These are phyloP conservation scores for Drosophila differens DNA, from an alignment of 2,888 invertebrate species.

Conservation along the genomic window DNA sequence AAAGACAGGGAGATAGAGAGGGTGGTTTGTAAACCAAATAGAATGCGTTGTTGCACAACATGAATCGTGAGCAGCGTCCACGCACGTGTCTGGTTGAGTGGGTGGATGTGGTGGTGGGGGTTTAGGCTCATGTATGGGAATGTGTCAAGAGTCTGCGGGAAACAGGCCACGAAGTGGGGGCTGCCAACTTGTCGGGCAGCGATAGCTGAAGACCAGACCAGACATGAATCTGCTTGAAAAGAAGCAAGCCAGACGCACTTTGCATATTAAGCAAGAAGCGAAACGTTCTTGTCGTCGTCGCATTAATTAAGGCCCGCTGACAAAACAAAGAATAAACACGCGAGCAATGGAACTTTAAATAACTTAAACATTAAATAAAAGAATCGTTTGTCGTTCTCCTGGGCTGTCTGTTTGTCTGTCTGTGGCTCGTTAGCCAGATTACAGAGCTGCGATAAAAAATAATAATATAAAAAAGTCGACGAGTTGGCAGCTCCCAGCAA, in stretches of 20 bases:
- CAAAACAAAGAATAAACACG: constrained; percentile 44
- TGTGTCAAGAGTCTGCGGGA: constrained; percentile 56
- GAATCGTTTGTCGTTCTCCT: constrained; percentile 38
- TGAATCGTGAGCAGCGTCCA: constrained; percentile 24
- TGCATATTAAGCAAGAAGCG: constrained; percentile 60
- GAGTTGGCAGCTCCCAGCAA: constrained; percentile 58
- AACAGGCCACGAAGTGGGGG: constrained; percentile 4
- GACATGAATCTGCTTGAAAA: constrained; percentile 34
- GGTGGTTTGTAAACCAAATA: constrained; percentile 52
- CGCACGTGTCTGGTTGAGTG: constrained; percentile 42
- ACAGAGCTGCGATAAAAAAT: constrained; percentile 50
- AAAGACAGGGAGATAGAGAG: constrained; percentile 10
- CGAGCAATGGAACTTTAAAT: constrained; percentile 71
- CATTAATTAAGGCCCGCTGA: constrained; percentile 68
- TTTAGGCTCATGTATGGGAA: constrained; percentile 49
- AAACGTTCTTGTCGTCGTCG: constrained; percentile 41
- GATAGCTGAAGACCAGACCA: constrained; percentile 27
- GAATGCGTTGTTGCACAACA: constrained; percentile 49
- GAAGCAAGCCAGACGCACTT: constrained; percentile 52
- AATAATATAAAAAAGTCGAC: background rate
- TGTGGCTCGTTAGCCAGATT: constrained; percentile 51
- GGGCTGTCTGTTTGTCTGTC: constrained; percentile 9
- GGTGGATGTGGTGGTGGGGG: background rate
- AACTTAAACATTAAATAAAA: constrained; percentile 48
- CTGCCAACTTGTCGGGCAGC: constrained; percentile 46